Evolutionary conservation across 1,140 invertebrate genomes (phyloP), one percentile per base, ranked within the genome.

Genomic region (Eulimnadia texana): DNA sequence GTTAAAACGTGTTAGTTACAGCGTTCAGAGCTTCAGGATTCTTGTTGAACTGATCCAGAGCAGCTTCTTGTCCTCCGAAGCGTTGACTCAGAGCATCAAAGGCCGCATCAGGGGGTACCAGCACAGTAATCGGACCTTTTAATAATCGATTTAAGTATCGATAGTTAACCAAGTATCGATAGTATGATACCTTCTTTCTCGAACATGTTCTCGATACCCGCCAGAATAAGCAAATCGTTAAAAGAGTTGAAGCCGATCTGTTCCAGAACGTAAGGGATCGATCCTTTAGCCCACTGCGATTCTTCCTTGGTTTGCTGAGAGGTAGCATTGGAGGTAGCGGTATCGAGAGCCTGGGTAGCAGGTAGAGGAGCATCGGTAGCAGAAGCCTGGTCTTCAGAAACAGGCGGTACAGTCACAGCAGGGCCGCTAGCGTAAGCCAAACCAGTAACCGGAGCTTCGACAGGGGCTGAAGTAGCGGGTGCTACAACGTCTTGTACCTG

Each of bases 21-120:
- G 62, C 59, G 29, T 52, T 59, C 9, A 63, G 57, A 42, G 50
- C 50, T 52, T 63, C 62, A n/a, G 62, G 62, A 29, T 63, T 58
- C 16, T 63, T 63, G 50, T 63, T 58, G 57, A 60, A 63, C 49
- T 63, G 33, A 19, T 57, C 62, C 3, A 49, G 29, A 3, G 62
- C 55, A 22, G 49, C 52, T 33, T 63, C 62, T 50, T 33, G 27
- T 23, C 62, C 62, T 27, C 62, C 62, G 57, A 60, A 59, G 3
- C 42, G 24, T 22, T 57, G 53, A 33, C 50, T 59, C n/a, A 63
- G 20, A 24, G 42, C 22, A 19, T 63, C 62, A 33, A 63, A 63
- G 23, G 62, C 62, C 23, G 25, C 47, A 27, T 63, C 62, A 11
- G 56, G 50, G 1, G 62, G 62, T 29, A 59, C 62, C 20, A 63